Evolutionary conservation across 64 coral and sea anemone species (phyloP).

Genomic region (Montipora foliosa): DNA sequence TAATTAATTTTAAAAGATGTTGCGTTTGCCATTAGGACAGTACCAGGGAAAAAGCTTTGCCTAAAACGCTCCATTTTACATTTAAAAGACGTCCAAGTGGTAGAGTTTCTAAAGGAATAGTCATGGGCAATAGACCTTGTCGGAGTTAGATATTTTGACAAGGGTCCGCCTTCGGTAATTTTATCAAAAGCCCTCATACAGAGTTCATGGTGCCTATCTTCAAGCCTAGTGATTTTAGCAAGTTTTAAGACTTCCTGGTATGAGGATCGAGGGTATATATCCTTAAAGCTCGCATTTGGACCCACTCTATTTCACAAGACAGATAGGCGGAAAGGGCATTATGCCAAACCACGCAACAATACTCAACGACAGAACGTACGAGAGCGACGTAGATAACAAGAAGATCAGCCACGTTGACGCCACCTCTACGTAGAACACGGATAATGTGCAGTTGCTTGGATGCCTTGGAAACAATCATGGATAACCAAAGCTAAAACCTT

Average conservation of each 20-base stretch:
- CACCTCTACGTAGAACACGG: background rate
- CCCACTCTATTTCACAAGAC: background rate
- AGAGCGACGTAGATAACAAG: background rate
- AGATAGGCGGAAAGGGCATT: background rate
- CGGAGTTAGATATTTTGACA: background rate
- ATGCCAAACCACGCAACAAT: slow-evolving; percentile 1
- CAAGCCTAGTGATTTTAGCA: background rate
- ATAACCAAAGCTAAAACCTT: too few relatives aligned
- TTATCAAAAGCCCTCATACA: background rate
- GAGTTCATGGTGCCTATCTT: slow-evolving; percentile 2
- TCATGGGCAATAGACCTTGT: slow-evolving; percentile 1
- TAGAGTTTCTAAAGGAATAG: background rate
- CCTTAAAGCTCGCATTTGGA: background rate
- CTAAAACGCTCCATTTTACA: background rate
- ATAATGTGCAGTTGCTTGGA: background rate
- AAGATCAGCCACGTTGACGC: background rate
- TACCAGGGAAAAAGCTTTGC: too few relatives aligned
- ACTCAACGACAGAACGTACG: background rate
- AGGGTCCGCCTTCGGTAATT: background rate
- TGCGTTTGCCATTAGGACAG: too few relatives aligned
- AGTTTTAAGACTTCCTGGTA: background rate
- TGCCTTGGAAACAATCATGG: background rate
- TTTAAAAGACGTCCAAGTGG: background rate
- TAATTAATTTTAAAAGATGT: too few relatives aligned
- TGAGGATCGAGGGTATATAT: background rate